Conservation (phyloP, 2,797 vertebrate genomes). For the Sylvia borin region DNA sequence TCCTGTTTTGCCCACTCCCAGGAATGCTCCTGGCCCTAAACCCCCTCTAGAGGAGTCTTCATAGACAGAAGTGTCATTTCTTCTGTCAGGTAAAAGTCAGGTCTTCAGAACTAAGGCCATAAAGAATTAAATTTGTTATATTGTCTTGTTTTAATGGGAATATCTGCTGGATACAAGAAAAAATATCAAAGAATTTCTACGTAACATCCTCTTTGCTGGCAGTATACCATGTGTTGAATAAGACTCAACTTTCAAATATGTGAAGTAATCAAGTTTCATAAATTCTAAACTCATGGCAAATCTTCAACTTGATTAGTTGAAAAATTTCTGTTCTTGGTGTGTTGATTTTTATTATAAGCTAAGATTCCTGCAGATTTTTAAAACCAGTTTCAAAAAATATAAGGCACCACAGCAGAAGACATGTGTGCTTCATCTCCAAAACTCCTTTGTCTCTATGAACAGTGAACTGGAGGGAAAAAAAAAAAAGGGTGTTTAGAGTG, state of each 20-base stretch:
- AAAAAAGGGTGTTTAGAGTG: not conserved
- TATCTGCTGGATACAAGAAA: not conserved
- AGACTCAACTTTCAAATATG: not conserved
- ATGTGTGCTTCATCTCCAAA: not conserved
- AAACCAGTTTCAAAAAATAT: not conserved
- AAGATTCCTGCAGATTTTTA: not conserved
- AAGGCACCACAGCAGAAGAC: not conserved
- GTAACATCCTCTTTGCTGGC: not conserved
- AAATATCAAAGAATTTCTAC: not conserved
- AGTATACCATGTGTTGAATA: rapidly evolving
- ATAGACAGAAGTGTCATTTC: not conserved
- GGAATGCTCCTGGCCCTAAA: not conserved
- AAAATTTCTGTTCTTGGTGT: not conserved
- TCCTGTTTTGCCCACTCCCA: not conserved
- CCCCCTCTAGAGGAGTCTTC: not conserved
- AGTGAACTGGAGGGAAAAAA: not conserved
- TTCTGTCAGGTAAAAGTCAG: not conserved
- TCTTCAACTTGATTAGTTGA: not conserved
- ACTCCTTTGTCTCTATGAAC: not conserved
- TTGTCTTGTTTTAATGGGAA: not conserved
- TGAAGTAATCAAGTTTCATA: not conserved
- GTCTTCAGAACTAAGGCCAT: not conserved
- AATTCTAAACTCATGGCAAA: not conserved
- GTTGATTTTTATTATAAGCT: not conserved
- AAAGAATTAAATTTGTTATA: not conserved